These are phyloP conservation scores for Plestiodon gilberti DNA, from an alignment of 2,113 vertebrate species.

Conservation along the genomic window DNA sequence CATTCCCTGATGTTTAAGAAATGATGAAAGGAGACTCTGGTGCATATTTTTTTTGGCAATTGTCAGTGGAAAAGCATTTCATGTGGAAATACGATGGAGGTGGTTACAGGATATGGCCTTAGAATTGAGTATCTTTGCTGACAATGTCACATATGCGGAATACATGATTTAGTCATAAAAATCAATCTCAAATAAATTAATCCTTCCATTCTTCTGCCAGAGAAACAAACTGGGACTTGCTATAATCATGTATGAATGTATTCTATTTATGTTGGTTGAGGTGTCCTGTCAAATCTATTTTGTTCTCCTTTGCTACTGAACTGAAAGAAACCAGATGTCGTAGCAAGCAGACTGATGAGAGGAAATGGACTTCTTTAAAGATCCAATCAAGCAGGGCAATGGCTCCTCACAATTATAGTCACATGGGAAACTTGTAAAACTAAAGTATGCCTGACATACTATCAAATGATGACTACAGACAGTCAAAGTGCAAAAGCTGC, in stretches of 20 bases:
- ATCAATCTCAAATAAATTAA: conserved; percentile 43
- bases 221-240: conserved; percentile 33
- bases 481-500: neutral
- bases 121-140: neutral
- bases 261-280: conserved; percentile 29
- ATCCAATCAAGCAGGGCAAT: neutral
- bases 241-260: conserved; percentile 36
- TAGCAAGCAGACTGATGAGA: neutral
- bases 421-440: neutral
- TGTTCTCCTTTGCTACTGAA: conserved; percentile 18
- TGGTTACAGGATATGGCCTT: neutral
- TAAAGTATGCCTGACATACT: neutral
- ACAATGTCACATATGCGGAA: conserved; percentile 14
- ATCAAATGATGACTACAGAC: neutral
- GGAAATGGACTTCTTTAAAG: neutral
- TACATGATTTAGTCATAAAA: conserved; percentile 33
- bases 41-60: neutral
- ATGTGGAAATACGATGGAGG: neutral
- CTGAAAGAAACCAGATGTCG: neutral
- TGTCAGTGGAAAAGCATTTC: neutral
- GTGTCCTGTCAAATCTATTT: conserved; percentile 5
- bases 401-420: neutral
- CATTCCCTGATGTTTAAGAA: neutral
- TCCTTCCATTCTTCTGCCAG: conserved; percentile 37
- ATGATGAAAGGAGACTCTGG: neutral